Base-by-base conservation (phyloP, 2,113 vertebrate genomes). In the Boleophthalmus pectinirostris region DNA sequence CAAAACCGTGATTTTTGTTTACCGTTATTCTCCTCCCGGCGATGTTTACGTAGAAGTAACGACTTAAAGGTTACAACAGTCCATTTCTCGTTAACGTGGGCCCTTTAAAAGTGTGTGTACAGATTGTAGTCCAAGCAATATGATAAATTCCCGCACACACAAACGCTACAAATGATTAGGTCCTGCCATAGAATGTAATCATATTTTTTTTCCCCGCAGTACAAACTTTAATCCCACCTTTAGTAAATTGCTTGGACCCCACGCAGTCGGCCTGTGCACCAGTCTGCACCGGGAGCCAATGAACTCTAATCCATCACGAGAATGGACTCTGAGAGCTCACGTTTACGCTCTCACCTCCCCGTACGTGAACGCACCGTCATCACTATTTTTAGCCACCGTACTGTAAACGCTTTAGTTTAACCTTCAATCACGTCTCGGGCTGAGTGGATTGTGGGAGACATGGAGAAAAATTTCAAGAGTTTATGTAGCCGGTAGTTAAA, bases 401-500 rank as follows among this genome's bases (percentile, higher is more conserved):
- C 14, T 25, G 57, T 56, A 56, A 14, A 77, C 81, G 73, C 88
- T 78, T 89, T 88, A 89, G 82, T 85, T n/a, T 84, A 73, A 57
- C 69, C 49, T 81, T 78, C 76, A 73, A 76, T 90, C 83, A 87
- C 83, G 87, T 86, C 79, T 87, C 88, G 89, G 87, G 87, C 67
- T 80, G 70, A 81, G 85, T 85, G 56, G 12, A 25, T 25, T 61
- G 82, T 78, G 77, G 33, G 81, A 72, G 69, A 83, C 12, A 29
- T 29, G 29, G n/a, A n/a, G n/a, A 57, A 24, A 13, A 13, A 24
- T 23, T 58, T 5, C 5, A 20, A 54, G 20, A 29, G 29, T 29
- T 10, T 43, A 43, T 9, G 38, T 8, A 10, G 9, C 38, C 38
- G 10, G 8, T 43, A 43, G 35, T 38, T n/a, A n/a, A n/a, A n/a